phyloP scores from a whole-genome alignment of 2,888 invertebrate genomes.

The Drosophila colorata region DNA sequence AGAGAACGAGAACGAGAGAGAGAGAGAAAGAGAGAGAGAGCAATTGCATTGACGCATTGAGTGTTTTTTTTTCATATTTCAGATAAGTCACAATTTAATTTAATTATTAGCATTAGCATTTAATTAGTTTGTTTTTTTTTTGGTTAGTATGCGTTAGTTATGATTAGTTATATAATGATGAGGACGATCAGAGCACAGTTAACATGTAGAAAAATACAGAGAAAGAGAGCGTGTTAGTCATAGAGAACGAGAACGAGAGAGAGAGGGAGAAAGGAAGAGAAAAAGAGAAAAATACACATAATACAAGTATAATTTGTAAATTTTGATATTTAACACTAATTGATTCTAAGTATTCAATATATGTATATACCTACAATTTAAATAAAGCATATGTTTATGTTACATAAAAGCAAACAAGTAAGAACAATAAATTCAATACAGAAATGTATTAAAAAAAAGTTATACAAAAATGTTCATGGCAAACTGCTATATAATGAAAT shows the following conservation, averaged over 20 bases:
- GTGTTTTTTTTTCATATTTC: slow-evolving; percentile 27
- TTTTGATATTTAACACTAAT: slow-evolving; percentile 55
- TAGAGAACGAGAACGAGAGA: slow-evolving; percentile 44
- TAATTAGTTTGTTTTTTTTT: slow-evolving; percentile 17
- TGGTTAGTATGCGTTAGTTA: slow-evolving; percentile 26
- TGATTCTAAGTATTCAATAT: slow-evolving; percentile 1
- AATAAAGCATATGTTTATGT: background rate
- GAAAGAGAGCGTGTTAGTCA: slow-evolving; percentile 27
- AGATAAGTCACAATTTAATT: slow-evolving; percentile 36
- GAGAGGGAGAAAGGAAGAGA: slow-evolving; percentile 52
- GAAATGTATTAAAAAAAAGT: too few relatives aligned
- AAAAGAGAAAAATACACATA: slow-evolving; percentile 79
- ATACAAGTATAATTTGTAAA: slow-evolving; percentile 83
- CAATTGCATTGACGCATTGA: slow-evolving; percentile 63
- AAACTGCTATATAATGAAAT: too few relatives aligned
- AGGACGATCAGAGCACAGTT: slow-evolving; percentile 59
- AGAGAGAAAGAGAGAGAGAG: slow-evolving; percentile 31
- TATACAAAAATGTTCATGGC: too few relatives aligned
- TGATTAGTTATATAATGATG: slow-evolving; percentile 17
- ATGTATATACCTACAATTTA: slow-evolving; percentile 2
- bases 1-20: slow-evolving; percentile 34
- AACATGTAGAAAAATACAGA: slow-evolving; percentile 45
- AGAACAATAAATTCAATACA: background rate
- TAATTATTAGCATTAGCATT: slow-evolving; percentile 25
- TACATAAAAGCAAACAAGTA: background rate